These are phyloP conservation scores for Aldabrachelys gigantea DNA, from an alignment of 2,113 vertebrate genomes.

Conservation along the genomic window DNA sequence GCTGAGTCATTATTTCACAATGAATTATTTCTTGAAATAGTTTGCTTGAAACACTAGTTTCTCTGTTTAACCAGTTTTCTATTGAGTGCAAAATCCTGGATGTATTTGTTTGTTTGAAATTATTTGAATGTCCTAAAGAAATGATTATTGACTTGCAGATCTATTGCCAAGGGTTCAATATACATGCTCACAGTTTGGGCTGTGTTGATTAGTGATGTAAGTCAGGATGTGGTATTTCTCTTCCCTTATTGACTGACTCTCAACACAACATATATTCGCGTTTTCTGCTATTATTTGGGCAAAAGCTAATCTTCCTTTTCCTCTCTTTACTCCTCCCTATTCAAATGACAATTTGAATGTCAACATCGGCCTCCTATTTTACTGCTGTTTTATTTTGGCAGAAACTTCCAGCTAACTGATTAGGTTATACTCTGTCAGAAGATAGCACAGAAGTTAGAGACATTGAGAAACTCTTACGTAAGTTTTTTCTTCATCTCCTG, in stretches of 20 bases:
- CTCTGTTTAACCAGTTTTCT: not conserved
- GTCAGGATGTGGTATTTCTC: not conserved
- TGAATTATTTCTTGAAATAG: not conserved
- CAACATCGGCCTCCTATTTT: not conserved
- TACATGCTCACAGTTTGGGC: not conserved
- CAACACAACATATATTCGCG: not conserved
- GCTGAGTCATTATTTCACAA: not conserved
- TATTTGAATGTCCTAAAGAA: not conserved
- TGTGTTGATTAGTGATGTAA: not conserved
- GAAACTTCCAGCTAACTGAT: not conserved
- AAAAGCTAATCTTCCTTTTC: not conserved
- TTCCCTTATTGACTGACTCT: not conserved
- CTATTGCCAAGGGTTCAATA: not conserved
- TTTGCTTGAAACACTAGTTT: too few species aligned
- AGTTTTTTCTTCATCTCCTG: not conserved
- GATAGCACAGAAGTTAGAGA: not conserved
- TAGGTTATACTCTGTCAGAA: not conserved
- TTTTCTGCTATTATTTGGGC: not conserved
- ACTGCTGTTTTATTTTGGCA: not conserved
- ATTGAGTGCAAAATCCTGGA: not conserved
- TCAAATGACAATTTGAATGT: slow-evolving; percentile 10
- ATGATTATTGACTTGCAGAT: not conserved
- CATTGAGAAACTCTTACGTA: not conserved
- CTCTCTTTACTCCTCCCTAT: not conserved
- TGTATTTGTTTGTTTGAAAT: not conserved